Percentiles rank a stretch among this genome's conserved stretches.
Evolutionary conservation across 2,797 vertebrate genomes (phyloP).

Genomic region (Sebastiscus tertius): DNA sequence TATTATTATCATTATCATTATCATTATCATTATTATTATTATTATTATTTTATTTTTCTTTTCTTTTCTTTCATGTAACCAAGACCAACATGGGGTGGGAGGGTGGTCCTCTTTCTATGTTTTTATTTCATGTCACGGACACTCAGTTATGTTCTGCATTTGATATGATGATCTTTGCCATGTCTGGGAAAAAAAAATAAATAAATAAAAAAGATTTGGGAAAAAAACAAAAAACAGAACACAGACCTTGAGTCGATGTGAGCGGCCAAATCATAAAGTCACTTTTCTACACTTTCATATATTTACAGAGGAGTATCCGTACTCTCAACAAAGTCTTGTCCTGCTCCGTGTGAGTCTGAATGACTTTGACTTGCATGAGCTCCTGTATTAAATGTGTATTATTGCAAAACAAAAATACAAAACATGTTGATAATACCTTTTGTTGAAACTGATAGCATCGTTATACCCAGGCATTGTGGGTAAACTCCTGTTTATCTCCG

Average conservation of each 20-base stretch:
- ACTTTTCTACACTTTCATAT: neutral
- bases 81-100: too few relatives aligned
- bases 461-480: conserved; percentile 10
- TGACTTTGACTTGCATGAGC: neutral
- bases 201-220: too few relatives aligned
- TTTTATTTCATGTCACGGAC: too few relatives aligned
- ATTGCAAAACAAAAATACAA: conserved; percentile 16
- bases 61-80: too few relatives aligned
- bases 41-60: too few relatives aligned
- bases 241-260: too few relatives aligned
- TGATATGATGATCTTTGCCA: too few relatives aligned
- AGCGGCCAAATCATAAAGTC: neutral
- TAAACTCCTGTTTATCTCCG: conserved; percentile 40
- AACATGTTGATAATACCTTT: conserved; percentile 1
- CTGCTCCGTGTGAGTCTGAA: neutral
- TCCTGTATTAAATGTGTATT: neutral
- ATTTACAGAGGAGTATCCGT: neutral
- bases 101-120: too few relatives aligned
- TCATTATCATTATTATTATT: too few relatives aligned
- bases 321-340: neutral
- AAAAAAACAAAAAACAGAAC: too few relatives aligned
- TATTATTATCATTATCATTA: too few relatives aligned
- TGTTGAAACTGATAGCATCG: conserved; percentile 25
- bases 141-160: too few relatives aligned
- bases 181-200: accelerated